Evolutionary conservation across 2,113 vertebrate species (phyloP).

Genomic region (Pseudorectes ferrugineus): DNA sequence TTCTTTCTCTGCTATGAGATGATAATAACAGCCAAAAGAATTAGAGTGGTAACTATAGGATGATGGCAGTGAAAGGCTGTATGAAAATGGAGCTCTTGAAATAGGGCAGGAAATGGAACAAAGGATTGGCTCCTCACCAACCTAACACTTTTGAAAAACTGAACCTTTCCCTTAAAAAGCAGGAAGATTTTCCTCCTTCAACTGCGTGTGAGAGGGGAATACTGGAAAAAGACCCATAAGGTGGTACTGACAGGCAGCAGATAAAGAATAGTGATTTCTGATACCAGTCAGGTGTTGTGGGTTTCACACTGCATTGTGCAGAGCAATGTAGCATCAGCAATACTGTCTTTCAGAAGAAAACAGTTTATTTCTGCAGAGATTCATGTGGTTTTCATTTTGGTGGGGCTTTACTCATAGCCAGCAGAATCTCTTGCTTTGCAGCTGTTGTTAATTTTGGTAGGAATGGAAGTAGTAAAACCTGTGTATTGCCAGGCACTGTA

Average conservation of each 20-base stretch:
- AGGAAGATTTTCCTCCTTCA: not conserved
- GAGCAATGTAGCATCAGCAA: rapidly evolving
- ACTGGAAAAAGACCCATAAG: not conserved
- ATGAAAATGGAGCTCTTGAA: not conserved
- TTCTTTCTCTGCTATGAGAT: not conserved
- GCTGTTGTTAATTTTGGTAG: not conserved
- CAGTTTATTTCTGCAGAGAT: not conserved
- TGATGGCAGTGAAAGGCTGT: not conserved
- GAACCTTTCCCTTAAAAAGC: not conserved
- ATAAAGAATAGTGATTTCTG: not conserved
- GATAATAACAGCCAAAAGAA: not conserved
- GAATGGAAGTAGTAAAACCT: not conserved
- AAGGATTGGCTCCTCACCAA: not conserved
- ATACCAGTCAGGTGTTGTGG: not conserved
- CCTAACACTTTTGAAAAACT: not conserved
- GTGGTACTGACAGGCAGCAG: not conserved
- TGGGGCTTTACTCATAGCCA: not conserved
- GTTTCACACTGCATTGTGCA: not conserved
- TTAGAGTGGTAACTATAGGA: not conserved
- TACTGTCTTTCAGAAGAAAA: not conserved
- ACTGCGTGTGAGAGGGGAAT: not conserved
- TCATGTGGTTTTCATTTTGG: not conserved
- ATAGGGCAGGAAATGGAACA: not conserved
- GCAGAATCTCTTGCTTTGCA: not conserved
- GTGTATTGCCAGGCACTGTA: not conserved